Evolutionary conservation across 2,888 invertebrate species (phyloP).

Genomic region (Gymnocheta viridis): DNA sequence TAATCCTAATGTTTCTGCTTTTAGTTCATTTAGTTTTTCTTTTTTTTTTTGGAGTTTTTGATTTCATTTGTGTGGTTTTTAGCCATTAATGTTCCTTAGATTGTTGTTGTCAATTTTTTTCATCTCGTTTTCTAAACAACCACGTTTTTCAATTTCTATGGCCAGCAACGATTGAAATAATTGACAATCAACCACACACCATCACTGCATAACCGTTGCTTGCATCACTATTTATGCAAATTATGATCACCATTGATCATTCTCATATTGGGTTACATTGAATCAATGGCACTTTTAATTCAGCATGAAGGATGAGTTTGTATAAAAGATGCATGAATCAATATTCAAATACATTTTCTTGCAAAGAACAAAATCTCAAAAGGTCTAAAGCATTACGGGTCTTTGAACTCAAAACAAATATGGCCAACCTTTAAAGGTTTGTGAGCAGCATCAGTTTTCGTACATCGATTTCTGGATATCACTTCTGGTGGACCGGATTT

Average conservation of each 20-base stretch:
- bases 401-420: no score
- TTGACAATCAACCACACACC: conserved; percentile 48
- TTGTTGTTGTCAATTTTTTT: conserved; percentile 14
- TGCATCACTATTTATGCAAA: conserved; percentile 63
- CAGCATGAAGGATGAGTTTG: not conserved
- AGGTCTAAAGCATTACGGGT: not conserved
- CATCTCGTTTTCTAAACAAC: conserved; percentile 32
- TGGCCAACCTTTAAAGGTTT: no score
- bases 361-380: no score
- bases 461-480: no score
- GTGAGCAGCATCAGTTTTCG: no score
- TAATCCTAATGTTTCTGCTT: conserved; percentile 47
- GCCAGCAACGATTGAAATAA: conserved; percentile 46
- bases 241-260: conserved; percentile 66
- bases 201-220: conserved; percentile 47
- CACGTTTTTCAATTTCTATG: conserved; percentile 59
- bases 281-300: not conserved
- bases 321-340: not conserved
- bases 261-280: conserved; percentile 22
- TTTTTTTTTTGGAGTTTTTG: no score
- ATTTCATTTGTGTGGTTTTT: conserved; percentile 21
- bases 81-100: conserved; percentile 32
- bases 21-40: conserved; percentile 6
- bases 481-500: no score
- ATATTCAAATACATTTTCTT: not conserved